phyloP scores from a whole-genome alignment of 2,113 vertebrate species.

The human (Homo sapiens) region DNA sequence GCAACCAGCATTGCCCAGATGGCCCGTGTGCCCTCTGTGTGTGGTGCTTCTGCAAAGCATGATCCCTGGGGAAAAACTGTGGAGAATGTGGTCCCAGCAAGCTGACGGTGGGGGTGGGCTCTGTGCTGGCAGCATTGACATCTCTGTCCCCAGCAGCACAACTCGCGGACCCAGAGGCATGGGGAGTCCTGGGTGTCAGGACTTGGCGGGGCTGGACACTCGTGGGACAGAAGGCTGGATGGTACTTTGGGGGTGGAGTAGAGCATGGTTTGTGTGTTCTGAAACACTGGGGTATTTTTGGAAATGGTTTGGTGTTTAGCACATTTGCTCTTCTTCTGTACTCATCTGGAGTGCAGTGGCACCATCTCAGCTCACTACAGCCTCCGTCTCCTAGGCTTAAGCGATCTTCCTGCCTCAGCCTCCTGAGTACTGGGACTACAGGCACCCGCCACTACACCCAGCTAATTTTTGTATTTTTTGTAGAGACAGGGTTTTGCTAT shows the following conservation, averaged over 20 bases:
- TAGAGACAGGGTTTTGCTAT: too few species aligned
- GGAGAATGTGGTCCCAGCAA: not conserved
- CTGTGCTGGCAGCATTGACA: not conserved
- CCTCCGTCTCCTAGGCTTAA: too few species aligned
- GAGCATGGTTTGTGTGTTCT: not conserved
- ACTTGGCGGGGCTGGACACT: not conserved
- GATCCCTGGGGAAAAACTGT: not conserved
- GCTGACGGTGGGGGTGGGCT: not conserved
- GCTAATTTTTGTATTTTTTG: too few species aligned
- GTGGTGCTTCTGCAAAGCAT: not conserved
- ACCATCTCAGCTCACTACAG: too few species aligned
- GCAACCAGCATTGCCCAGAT: not conserved
- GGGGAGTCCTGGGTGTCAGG: not conserved
- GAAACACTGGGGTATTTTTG: not conserved
- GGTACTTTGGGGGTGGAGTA: not conserved
- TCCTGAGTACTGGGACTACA: too few species aligned
- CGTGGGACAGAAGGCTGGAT: accelerated
- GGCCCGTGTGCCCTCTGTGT: too few species aligned
- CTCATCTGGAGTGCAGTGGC: too few species aligned
- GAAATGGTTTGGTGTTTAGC: accelerated
- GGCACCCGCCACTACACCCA: too few species aligned
- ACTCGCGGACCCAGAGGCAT: not conserved
- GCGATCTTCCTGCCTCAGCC: too few species aligned
- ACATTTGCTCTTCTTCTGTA: accelerated
- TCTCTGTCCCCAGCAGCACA: not conserved